Evolutionary conservation across 2,888 invertebrate species (phyloP).

Genomic region (Lepidocyrtoides sp.): DNA sequence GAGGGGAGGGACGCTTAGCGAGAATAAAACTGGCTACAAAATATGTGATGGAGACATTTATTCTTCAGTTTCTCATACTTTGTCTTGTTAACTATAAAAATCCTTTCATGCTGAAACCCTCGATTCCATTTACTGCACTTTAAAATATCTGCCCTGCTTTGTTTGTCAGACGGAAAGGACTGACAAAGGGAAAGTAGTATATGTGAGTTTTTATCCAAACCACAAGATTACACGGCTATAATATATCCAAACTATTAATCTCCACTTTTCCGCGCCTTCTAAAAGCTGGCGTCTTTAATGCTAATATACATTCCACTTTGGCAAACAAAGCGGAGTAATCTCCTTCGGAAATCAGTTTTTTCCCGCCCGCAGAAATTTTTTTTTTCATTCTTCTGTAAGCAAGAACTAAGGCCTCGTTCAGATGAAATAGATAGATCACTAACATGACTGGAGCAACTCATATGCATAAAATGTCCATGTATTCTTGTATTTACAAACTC

Average conservation of each 20-base stretch:
- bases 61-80: conserved; percentile 16
- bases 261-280: conserved; percentile 17
- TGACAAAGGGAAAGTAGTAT: neutral
- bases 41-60: conserved; percentile 47
- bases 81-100: conserved; percentile 24
- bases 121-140: conserved; percentile 1
- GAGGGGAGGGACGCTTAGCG: neutral
- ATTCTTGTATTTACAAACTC: neutral
- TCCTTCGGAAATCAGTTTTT: conserved; percentile 68
- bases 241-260: conserved; percentile 57
- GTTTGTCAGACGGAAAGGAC: neutral
- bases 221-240: conserved; percentile 35
- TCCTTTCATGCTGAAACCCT: conserved; percentile 1
- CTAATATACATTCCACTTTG: conserved; percentile 65
- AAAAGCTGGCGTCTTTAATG: conserved; percentile 62
- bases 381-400: conserved; percentile 15
- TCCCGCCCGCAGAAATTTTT: conserved; percentile 40
- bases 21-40: conserved; percentile 38
- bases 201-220: conserved; percentile 27
- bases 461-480: conserved; percentile 2
- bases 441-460: conserved; percentile 2
- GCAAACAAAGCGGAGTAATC: conserved; percentile 61
- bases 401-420: conserved; percentile 13
- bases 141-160: neutral
- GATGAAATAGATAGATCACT: neutral